Conservation (phyloP, 2,113 vertebrate species). For the Melanerpes formicivorus region DNA sequence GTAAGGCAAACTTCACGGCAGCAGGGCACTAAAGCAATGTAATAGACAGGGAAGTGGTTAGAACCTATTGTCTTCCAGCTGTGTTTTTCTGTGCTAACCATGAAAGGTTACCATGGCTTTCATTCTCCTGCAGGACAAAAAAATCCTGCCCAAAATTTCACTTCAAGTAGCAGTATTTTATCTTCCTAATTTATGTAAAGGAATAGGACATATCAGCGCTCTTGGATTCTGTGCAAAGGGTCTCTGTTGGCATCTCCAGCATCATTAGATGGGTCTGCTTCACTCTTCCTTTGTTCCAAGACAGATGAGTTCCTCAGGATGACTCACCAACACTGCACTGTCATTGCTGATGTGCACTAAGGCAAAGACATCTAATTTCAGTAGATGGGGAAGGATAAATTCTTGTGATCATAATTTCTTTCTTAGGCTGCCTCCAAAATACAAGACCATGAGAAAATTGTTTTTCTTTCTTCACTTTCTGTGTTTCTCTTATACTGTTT, state of each 20-base stretch:
- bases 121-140: not conserved
- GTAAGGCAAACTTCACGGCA: not conserved
- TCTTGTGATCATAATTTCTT: not conserved
- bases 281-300: not conserved
- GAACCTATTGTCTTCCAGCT: not conserved
- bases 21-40: not conserved
- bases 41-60: not conserved
- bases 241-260: not conserved
- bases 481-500: not conserved
- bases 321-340: rapidly evolving
- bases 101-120: not conserved
- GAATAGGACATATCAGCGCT: not conserved
- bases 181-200: not conserved
- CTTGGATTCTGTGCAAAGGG: not conserved
- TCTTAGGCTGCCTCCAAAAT: not conserved
- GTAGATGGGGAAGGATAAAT: not conserved
- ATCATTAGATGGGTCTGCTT: not conserved
- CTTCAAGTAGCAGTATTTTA: not conserved
- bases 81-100: not conserved
- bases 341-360: not conserved
- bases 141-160: not conserved
- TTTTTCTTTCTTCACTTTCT: not conserved
- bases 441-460: not conserved
- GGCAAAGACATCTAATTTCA: not conserved
- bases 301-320: not conserved